phyloP scores from a whole-genome alignment of 1,140 invertebrate genomes.

The Chrysoperla carnea region DNA sequence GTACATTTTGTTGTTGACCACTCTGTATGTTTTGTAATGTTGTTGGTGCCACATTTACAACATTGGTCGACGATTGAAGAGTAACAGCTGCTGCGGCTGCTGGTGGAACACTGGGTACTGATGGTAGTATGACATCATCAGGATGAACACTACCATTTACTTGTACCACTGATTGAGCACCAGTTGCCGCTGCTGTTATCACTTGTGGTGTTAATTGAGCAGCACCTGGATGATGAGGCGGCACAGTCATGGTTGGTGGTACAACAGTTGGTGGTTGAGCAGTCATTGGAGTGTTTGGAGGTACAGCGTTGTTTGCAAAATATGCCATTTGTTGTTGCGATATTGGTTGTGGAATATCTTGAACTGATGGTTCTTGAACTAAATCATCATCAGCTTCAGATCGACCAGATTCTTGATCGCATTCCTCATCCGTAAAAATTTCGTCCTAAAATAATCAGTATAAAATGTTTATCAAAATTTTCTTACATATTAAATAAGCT shows the following conservation, averaged over 20 bases:
- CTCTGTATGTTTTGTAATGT: too few relatives aligned
- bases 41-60: too few relatives aligned
- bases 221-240: not conserved
- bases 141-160: conserved; percentile 24
- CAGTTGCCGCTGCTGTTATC: conserved; percentile 4
- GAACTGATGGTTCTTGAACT: conserved; percentile 5
- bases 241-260: conserved; percentile 8
- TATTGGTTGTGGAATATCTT: not conserved
- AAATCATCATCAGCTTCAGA: conserved; percentile 50
- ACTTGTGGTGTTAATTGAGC: not conserved
- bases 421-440: conserved; percentile 61
- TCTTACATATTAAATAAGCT: too few relatives aligned
- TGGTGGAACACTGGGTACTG: not conserved
- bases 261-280: conserved; percentile 15
- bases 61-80: not conserved
- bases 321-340: conserved; percentile 10
- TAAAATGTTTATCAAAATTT: too few relatives aligned
- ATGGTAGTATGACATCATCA: conserved; percentile 13
- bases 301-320: conserved; percentile 5
- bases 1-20: too few relatives aligned
- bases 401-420: conserved; percentile 28
- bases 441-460: conserved; percentile 33
- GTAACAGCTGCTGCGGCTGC: not conserved
- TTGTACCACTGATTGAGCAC: conserved; percentile 21
- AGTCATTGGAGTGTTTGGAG: conserved; percentile 4